phyloP scores from a whole-genome alignment of 2,888 invertebrate species.

The Gasteruption jaculator region DNA sequence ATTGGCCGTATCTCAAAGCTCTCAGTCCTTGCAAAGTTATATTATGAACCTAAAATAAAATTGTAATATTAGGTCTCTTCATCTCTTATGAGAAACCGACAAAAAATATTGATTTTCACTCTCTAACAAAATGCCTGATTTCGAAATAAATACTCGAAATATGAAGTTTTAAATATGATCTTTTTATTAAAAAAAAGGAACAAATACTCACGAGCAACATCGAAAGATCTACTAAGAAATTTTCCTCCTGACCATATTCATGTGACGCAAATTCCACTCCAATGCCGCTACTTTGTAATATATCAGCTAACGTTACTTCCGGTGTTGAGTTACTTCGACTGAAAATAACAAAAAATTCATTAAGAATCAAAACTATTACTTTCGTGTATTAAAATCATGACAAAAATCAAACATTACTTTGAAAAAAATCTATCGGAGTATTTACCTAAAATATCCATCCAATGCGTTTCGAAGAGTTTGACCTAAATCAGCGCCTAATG shows the following conservation, averaged over 20 bases:
- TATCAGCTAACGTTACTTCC: conserved; percentile 20
- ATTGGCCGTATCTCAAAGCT: conserved; percentile 27
- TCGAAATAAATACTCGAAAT: too few species aligned
- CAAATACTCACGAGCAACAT: conserved; percentile 28
- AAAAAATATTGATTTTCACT: too few species aligned
- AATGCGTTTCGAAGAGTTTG: conserved; percentile 12
- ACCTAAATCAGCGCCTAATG: conserved; percentile 13
- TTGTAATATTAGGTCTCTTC: not conserved
- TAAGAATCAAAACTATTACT: not conserved
- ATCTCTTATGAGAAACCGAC: too few species aligned
- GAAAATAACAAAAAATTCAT: not conserved
- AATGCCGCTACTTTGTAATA: conserved; percentile 22
- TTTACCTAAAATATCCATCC: too few species aligned
- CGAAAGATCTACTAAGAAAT: conserved; percentile 29
- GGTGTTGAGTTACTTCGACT: conserved; percentile 3
- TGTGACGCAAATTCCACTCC: conserved; percentile 14
- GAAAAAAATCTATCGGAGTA: too few species aligned
- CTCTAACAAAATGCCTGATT: too few species aligned
- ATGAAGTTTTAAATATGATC: not conserved
- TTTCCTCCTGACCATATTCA: conserved; percentile 18
- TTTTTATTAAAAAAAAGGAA: conserved; percentile 3
- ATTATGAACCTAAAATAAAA: conserved; percentile 28
- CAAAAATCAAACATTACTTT: conserved; percentile 8
- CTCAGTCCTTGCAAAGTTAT: conserved; percentile 29
- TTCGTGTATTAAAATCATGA: too few species aligned